A percentile compares a stretch with the other conserved stretches of the same genome.
phyloP scores from a whole-genome alignment of 2,113 vertebrate genomes.

The Gadus chalcogrammus region DNA sequence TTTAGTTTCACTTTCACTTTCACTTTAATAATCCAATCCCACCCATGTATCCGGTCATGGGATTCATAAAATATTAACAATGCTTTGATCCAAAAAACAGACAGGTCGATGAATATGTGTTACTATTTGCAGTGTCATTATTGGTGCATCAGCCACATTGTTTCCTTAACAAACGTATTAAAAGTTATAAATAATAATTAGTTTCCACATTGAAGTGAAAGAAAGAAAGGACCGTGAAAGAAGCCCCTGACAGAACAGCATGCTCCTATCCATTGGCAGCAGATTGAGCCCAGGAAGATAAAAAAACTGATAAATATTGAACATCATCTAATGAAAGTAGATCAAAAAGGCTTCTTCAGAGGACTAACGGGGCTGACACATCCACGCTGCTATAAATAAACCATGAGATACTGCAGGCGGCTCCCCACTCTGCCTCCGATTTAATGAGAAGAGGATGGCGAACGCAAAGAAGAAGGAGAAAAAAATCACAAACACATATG shows the following conservation, averaged over 20 bases:
- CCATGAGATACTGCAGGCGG: conserved; percentile 63
- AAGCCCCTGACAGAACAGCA: too few species aligned
- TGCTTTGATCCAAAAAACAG: neutral
- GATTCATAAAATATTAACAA: conserved; percentile 6
- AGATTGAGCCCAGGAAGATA: conserved; percentile 26
- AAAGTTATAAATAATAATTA: conserved; percentile 27
- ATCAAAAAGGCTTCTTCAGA: conserved; percentile 67
- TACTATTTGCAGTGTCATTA: neutral
- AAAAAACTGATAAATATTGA: conserved; percentile 71
- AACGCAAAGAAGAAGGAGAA: neutral
- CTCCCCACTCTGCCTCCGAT: conserved; percentile 51
- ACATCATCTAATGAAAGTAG: conserved; percentile 71
- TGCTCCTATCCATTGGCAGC: too few species aligned
- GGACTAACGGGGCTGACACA: conserved; percentile 59
- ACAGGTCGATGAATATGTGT: neutral
- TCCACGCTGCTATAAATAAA: conserved; percentile 63
- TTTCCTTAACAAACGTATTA: conserved; percentile 44
- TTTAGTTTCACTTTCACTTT: too few species aligned
- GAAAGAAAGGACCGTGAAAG: neutral
- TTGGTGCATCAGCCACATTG: conserved; percentile 28
- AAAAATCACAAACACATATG: conserved; percentile 63
- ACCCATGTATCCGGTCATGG: conserved; percentile 9
- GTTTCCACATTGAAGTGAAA: conserved; percentile 31
- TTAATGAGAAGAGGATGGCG: conserved; percentile 58
- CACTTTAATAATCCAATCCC: too few species aligned